A percentile compares a stretch with the other conserved stretches of the same genome.
phyloP scores from a whole-genome alignment of 2,888 invertebrate species.

The Archips xylosteana region DNA sequence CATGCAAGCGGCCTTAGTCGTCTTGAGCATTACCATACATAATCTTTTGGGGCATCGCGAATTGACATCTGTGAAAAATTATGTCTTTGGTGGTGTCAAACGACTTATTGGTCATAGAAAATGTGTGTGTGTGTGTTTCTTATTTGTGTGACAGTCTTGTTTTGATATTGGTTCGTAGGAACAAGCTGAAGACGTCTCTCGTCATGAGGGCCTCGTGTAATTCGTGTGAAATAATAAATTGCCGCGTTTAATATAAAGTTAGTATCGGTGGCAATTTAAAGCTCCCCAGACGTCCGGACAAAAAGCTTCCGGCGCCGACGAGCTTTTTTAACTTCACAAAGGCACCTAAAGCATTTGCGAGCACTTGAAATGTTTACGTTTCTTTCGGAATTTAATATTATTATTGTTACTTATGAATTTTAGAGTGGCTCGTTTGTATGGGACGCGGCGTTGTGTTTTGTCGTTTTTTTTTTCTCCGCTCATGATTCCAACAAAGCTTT shows the following conservation, averaged over 20 bases:
- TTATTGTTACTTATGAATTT: constrained; percentile 30
- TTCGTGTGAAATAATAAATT: not conserved
- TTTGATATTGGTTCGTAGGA: no score
- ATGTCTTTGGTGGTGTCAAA: no score
- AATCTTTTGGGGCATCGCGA: no score
- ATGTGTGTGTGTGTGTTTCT: no score
- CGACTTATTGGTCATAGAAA: no score
- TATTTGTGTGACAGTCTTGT: no score
- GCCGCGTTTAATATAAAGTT: not conserved
- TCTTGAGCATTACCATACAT: no score
- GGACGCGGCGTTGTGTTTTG: not conserved
- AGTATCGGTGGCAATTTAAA: constrained; percentile 18
- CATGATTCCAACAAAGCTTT: not conserved
- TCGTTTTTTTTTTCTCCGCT: not conserved
- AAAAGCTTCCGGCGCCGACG: constrained; percentile 32
- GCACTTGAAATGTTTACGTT: constrained; percentile 32
- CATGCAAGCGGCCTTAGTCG: no score
- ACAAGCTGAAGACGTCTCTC: no score
- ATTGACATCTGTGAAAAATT: no score
- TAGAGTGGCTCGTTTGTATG: constrained; percentile 17
- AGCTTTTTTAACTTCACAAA: constrained; percentile 24
- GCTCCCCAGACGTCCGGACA: constrained; percentile 12
- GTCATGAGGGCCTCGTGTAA: not conserved
- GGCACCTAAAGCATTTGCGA: constrained; percentile 30
- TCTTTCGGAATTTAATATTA: constrained; percentile 34